A percentile compares a stretch with the other conserved stretches of the same genome.
Conservation (phyloP, 2,888 invertebrate genomes). For the Hyles lineata region DNA sequence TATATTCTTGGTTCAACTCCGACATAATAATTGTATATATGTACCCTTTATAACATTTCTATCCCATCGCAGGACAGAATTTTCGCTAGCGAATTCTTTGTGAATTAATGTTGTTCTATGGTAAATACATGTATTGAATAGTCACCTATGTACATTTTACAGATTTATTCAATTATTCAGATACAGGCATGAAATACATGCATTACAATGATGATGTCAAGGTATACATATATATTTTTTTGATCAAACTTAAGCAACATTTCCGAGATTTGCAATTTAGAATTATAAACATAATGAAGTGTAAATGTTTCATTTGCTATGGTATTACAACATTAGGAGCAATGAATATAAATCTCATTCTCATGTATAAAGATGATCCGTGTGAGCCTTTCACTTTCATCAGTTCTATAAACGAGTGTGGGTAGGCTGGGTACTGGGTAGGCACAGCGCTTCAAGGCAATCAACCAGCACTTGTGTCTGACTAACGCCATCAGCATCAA, state of each 20-base stretch:
- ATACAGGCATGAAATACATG: no score
- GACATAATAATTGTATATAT: no score
- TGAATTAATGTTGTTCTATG: no score
- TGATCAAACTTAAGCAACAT: background rate
- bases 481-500: slow-evolving; percentile 55
- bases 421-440: background rate
- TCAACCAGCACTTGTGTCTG: slow-evolving; percentile 47
- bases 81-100: no score
- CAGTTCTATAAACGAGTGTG: slow-evolving; percentile 17
- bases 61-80: no score
- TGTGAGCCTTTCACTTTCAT: slow-evolving; percentile 63
- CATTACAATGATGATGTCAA: no score
- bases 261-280: background rate
- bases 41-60: no score
- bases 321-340: background rate
- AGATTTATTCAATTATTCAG: no score
- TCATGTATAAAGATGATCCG: slow-evolving; percentile 41
- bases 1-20: no score
- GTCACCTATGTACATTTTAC: no score
- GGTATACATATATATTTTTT: no score
- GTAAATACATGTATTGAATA: no score
- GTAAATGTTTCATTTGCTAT: background rate
- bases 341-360: background rate
- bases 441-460: slow-evolving; percentile 46
- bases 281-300: background rate